Percentiles rank a stretch among this genome's conserved stretches.
Evolutionary conservation across 2,888 invertebrate species (phyloP).

Genomic region (Strigamia transsilvanica): DNA sequence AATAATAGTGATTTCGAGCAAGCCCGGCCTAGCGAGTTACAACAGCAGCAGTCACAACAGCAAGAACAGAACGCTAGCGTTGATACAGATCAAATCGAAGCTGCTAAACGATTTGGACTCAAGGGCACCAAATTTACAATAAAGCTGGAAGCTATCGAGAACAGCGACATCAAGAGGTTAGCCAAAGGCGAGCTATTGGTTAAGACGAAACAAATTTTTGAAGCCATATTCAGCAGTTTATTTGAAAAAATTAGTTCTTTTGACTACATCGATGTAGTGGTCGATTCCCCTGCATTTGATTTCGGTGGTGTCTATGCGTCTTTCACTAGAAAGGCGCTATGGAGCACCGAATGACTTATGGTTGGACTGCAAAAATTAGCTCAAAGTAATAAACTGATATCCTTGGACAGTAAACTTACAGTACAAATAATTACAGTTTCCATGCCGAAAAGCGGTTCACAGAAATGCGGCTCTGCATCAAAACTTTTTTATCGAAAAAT

Average conservation of each 20-base stretch:
- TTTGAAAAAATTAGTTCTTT: not conserved
- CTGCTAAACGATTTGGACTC: too few species aligned
- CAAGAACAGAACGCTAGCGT: too few species aligned
- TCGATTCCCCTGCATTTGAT: not conserved
- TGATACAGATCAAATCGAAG: too few species aligned
- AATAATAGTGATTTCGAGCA: too few species aligned
- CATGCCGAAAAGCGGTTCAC: not conserved
- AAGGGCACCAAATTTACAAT: too few species aligned
- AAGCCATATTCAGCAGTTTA: not conserved
- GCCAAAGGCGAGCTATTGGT: not conserved
- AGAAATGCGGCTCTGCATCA: not conserved
- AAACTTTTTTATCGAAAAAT: not conserved
- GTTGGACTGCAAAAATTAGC: not conserved
- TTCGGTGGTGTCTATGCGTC: not conserved
- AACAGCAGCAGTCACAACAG: too few species aligned
- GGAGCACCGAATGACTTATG: not conserved
- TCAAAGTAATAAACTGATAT: constrained; percentile 10
- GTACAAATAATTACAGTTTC: not conserved
- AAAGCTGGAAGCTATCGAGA: too few species aligned
- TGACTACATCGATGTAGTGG: not conserved
- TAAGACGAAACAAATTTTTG: not conserved
- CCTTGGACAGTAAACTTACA: not conserved
- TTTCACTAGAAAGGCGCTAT: not conserved
- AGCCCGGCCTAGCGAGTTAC: too few species aligned
- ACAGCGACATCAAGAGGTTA: too few species aligned